These are phyloP conservation scores for Hylaeus anthracinus DNA, from an alignment of 1,140 invertebrate species.

Conservation along the genomic window DNA sequence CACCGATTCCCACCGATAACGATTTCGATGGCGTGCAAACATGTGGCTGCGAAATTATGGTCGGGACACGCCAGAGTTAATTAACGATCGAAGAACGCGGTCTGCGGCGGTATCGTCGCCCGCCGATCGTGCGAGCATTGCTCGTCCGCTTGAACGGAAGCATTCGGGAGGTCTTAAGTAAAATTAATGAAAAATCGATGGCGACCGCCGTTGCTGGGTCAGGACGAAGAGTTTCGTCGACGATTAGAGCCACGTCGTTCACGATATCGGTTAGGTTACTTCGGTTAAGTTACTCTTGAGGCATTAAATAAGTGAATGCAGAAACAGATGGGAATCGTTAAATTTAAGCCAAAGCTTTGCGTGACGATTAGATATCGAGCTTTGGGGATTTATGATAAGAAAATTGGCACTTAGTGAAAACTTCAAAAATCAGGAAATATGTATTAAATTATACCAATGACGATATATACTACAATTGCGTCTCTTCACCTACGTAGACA, in stretches of 20 bases:
- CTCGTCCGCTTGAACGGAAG: background rate
- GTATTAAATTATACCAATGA: too few species aligned
- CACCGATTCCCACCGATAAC: background rate
- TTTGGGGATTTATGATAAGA: too few species aligned
- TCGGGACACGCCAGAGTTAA: background rate
- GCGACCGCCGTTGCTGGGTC: background rate
- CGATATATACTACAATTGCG: too few species aligned
- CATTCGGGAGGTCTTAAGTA: background rate
- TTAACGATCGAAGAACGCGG: conserved; percentile 21
- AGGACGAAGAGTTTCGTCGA: background rate
- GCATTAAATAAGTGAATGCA: too few species aligned
- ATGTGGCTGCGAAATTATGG: background rate
- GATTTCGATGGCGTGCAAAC: background rate
- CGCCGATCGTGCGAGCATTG: background rate
- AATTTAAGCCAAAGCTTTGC: too few species aligned
- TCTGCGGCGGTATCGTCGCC: background rate
- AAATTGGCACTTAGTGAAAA: too few species aligned
- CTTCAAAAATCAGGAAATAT: too few species aligned
- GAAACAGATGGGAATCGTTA: too few species aligned
- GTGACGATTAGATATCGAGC: too few species aligned
- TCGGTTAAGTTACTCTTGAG: background rate
- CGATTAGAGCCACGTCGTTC: background rate
- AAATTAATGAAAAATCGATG: conserved; percentile 35
- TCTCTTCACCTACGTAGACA: too few species aligned
- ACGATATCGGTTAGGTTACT: too few species aligned